Percentiles rank a stretch among this genome's conserved stretches.
Conservation (phyloP, 2,113 vertebrate species). For the Megalops atlanticus region DNA sequence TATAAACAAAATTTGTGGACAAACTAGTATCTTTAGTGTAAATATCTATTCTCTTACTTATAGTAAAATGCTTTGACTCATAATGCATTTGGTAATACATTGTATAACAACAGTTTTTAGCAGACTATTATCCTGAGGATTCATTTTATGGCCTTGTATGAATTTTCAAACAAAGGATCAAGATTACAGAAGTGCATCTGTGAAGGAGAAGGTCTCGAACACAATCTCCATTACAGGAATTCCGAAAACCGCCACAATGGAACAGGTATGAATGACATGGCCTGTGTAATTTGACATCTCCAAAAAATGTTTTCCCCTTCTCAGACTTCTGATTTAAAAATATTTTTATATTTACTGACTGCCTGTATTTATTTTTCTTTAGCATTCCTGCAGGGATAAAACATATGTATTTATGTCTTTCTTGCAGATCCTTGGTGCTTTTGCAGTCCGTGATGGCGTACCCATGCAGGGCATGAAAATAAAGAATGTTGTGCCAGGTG, state of each 20-base stretch:
- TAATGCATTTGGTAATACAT: too few species aligned
- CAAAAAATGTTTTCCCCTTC: neutral
- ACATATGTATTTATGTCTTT: neutral
- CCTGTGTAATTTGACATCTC: neutral
- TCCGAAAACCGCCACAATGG: slow-evolving; percentile 90
- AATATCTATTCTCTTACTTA: too few species aligned
- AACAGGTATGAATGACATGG: slow-evolving; percentile 77
- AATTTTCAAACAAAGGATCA: slow-evolving; percentile 78
- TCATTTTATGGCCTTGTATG: neutral
- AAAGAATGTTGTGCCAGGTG: slow-evolving; percentile 75
- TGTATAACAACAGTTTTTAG: neutral
- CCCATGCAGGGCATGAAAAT: slow-evolving; percentile 77
- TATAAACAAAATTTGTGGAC: too few species aligned
- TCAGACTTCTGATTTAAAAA: too few species aligned
- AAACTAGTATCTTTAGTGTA: too few species aligned
- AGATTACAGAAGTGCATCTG: slow-evolving; percentile 87
- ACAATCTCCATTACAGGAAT: slow-evolving; percentile 87
- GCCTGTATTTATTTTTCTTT: neutral
- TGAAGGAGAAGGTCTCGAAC: slow-evolving; percentile 85
- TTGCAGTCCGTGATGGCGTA: slow-evolving; percentile 69
- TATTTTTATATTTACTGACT: too few species aligned
- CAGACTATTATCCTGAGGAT: neutral
- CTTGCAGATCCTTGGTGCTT: slow-evolving; percentile 72
- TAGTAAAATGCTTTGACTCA: too few species aligned
- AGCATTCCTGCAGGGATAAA: neutral